phyloP scores from a whole-genome alignment of 2,888 invertebrate genomes.

The Chrysolina oricalcia region DNA sequence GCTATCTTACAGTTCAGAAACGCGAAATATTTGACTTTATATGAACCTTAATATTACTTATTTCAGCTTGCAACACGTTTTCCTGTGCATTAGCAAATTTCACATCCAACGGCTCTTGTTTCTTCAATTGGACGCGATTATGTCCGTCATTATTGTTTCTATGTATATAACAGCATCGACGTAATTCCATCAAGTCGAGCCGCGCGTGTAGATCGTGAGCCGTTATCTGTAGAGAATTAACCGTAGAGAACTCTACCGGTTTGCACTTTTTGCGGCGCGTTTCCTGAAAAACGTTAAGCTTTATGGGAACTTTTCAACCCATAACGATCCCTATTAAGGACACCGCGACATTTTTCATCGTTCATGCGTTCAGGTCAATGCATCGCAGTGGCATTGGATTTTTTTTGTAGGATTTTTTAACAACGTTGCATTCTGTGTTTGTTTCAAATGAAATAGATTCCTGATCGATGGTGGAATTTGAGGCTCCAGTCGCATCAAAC shows the following conservation, averaged over 20 bases:
- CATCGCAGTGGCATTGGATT: constrained; percentile 9
- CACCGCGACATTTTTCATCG: constrained; percentile 35
- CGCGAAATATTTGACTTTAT: too few species aligned
- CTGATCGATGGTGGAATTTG: too few species aligned
- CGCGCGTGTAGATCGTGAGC: constrained; percentile 21
- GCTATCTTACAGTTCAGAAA: too few species aligned
- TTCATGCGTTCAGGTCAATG: constrained; percentile 28
- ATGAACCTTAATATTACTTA: too few species aligned
- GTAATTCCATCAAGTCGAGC: constrained; percentile 17
- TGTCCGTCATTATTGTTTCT: constrained; percentile 8
- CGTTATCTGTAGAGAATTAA: constrained; percentile 18
- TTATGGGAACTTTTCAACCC: constrained; percentile 32
- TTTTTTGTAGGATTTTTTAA: not conserved
- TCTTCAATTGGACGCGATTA: not conserved
- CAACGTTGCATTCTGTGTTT: not conserved
- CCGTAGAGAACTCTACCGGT: constrained; percentile 25
- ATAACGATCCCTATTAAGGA: constrained; percentile 32
- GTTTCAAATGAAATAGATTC: not conserved
- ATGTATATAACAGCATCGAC: not conserved
- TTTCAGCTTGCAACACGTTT: too few species aligned
- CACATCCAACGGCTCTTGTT: not conserved
- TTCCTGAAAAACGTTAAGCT: constrained; percentile 45
- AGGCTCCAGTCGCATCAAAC: too few species aligned
- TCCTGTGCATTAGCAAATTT: too few species aligned
- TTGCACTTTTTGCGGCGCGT: constrained; percentile 33